Evolutionary conservation across 2,113 vertebrate species (phyloP).

Genomic region (Micromys minutus): DNA sequence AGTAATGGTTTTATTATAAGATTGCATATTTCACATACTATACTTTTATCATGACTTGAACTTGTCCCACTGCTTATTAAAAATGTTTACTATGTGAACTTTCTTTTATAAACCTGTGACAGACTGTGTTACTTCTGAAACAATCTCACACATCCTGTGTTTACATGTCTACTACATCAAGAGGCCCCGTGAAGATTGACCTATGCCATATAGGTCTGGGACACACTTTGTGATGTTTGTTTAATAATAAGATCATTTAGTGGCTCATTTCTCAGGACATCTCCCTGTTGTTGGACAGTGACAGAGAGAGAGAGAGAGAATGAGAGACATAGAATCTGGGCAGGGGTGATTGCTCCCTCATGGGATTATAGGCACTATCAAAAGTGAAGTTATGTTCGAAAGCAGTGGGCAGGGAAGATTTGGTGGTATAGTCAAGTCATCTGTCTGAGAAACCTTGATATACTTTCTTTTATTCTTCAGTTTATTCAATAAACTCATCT

Average conservation of each 20-base stretch:
- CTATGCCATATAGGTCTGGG: neutral
- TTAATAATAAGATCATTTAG: neutral
- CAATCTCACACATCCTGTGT: neutral
- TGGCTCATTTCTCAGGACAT: neutral
- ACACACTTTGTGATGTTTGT: neutral
- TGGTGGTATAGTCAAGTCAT: neutral
- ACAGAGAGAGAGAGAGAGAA: too few species aligned
- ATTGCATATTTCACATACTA: neutral
- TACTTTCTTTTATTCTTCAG: neutral
- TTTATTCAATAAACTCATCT: neutral
- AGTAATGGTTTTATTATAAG: neutral
- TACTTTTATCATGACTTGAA: neutral
- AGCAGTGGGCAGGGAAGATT: neutral
- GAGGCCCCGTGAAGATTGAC: neutral
- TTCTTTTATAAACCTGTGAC: neutral
- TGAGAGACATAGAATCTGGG: too few species aligned
- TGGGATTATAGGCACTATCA: neutral
- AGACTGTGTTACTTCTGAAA: neutral
- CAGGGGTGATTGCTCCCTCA: neutral
- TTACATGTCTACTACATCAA: neutral
- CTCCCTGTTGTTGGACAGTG: neutral
- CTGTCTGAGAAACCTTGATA: neutral
- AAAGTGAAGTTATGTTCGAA: neutral
- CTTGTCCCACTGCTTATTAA: neutral
- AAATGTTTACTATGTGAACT: neutral